These are phyloP conservation scores for Syritta pipiens DNA, from an alignment of 2,888 invertebrate genomes.

Conservation along the genomic window DNA sequence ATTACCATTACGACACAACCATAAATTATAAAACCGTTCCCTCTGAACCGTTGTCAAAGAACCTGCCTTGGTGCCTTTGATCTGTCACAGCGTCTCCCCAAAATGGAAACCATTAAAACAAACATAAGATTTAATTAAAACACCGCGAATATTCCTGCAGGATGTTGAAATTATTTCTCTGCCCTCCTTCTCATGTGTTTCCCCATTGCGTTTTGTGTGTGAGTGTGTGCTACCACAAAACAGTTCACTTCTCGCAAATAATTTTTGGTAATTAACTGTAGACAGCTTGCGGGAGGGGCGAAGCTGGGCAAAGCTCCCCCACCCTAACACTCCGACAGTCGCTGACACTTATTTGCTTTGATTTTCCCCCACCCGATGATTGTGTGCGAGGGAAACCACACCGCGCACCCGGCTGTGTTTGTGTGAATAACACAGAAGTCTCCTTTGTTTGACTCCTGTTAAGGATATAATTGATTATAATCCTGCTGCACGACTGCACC, in stretches of 20 bases:
- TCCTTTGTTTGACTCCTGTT: constrained; percentile 26
- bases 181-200: constrained; percentile 6
- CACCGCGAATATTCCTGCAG: constrained; percentile 14
- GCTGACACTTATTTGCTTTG: constrained; percentile 6
- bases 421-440: constrained; percentile 1
- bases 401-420: not conserved
- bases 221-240: not conserved
- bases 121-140: constrained; percentile 35
- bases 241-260: constrained; percentile 23
- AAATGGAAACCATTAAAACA: constrained; percentile 3
- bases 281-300: not conserved
- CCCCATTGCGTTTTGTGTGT: not conserved
- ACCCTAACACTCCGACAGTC: not conserved
- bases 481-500: constrained; percentile 39
- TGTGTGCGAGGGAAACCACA: not conserved
- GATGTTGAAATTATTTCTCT: constrained; percentile 20
- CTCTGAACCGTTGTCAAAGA: constrained; percentile 2
- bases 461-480: constrained; percentile 57
- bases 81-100: constrained; percentile 5
- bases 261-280: constrained; percentile 23
- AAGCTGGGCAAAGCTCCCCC: too few relatives aligned
- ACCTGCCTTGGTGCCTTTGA: constrained; percentile 11
- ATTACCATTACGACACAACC: constrained; percentile 2
- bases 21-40: constrained; percentile 1
- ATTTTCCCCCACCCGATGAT: too few relatives aligned